A percentile compares a stretch with the other conserved stretches of the same genome.
Conservation (phyloP, 2,113 vertebrate genomes). For the Pseudopipra pipra region DNA sequence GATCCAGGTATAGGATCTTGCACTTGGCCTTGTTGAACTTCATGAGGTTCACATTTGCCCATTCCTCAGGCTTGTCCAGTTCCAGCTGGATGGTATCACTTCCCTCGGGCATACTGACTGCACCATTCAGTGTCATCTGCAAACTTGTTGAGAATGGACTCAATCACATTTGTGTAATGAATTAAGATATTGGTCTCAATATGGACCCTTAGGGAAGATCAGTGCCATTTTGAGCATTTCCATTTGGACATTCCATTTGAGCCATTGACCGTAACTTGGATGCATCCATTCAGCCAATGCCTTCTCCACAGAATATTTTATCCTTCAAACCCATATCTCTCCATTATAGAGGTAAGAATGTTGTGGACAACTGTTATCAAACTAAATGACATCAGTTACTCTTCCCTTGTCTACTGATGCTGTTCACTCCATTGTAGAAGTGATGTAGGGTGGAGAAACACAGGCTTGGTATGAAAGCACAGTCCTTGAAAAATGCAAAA, state of each 20-base stretch:
- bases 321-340: neutral
- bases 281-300: neutral
- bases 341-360: neutral
- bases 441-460: neutral
- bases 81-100: neutral
- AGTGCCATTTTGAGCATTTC: neutral
- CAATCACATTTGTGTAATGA: neutral
- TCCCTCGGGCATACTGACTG: neutral
- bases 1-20: neutral
- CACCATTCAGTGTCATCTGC: neutral
- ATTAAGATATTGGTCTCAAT: neutral
- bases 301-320: neutral
- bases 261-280: neutral
- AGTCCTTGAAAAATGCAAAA: neutral
- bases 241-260: neutral
- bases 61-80: neutral
- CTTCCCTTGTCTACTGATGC: neutral
- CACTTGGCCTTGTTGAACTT: neutral
- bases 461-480: neutral
- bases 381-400: neutral
- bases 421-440: neutral
- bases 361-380: fast-evolving
- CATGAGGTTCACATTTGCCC: neutral
- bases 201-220: fast-evolving
- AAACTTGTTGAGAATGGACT: neutral